Evolutionary conservation across 2,113 vertebrate genomes (phyloP).

Genomic region (Oncorhynchus nerka): DNA sequence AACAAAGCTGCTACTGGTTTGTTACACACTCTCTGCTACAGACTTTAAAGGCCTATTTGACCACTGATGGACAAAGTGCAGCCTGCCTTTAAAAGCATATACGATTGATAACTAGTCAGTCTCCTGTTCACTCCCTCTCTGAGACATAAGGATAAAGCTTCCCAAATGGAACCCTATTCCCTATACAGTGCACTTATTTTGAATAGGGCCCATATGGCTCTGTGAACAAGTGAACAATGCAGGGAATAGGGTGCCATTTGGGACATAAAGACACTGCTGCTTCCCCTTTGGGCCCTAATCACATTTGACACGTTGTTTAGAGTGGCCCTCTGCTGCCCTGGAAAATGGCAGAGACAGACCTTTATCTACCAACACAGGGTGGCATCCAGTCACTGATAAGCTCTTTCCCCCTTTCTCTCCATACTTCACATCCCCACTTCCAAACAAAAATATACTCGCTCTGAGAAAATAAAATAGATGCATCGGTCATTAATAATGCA

Average conservation of each 20-base stretch:
- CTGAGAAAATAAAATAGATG: neutral
- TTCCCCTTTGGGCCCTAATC: neutral
- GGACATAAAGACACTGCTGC: too few species aligned
- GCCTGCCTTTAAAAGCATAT: too few species aligned
- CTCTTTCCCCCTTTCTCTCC: neutral
- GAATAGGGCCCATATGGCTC: too few species aligned
- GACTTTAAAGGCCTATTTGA: neutral
- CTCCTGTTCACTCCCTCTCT: neutral
- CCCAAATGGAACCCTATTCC: too few species aligned
- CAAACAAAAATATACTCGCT: neutral
- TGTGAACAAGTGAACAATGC: too few species aligned
- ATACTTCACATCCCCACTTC: neutral
- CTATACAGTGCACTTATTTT: too few species aligned
- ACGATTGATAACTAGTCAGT: slow-evolving; percentile 23
- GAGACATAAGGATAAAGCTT: neutral
- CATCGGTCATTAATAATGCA: slow-evolving; percentile 54
- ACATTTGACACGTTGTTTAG: slow-evolving; percentile 34
- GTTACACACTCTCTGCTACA: too few species aligned
- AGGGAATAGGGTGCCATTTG: too few species aligned
- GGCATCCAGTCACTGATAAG: slow-evolving; percentile 23
- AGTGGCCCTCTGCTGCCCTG: slow-evolving; percentile 38
- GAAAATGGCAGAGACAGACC: slow-evolving; percentile 32
- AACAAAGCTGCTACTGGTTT: too few species aligned
- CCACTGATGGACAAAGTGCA: slow-evolving; percentile 2
- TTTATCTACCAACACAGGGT: slow-evolving; percentile 10